Conservation (phyloP, 2,113 vertebrate species). For the Pholis gunnellus region DNA sequence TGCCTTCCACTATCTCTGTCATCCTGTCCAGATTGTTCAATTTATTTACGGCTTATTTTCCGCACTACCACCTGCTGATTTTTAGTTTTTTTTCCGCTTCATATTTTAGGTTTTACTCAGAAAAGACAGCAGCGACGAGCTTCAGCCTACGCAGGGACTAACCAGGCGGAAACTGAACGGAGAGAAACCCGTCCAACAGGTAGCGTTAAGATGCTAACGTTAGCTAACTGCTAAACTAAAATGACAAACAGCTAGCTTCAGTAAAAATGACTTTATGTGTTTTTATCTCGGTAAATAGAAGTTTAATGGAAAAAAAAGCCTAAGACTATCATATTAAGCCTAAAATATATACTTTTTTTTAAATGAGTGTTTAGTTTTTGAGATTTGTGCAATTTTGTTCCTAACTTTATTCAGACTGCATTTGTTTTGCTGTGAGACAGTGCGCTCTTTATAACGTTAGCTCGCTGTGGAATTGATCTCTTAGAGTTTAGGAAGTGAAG, state of each 20-base stretch:
- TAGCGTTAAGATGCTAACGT: conserved; percentile 33
- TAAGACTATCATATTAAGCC: neutral
- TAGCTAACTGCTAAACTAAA: neutral
- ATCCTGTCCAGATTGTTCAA: neutral
- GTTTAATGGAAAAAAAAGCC: neutral
- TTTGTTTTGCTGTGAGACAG: conserved; percentile 29
- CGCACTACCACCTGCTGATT: neutral
- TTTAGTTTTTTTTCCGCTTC: neutral
- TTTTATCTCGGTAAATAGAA: neutral
- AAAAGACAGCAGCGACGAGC: conserved; percentile 68
- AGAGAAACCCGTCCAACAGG: conserved; percentile 67
- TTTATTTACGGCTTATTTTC: neutral
- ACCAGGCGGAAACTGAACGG: conserved; percentile 29
- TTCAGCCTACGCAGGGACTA: conserved; percentile 30
- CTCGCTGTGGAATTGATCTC: conserved; percentile 66
- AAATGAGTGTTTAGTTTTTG: neutral
- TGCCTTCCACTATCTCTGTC: neutral
- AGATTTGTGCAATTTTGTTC: neutral
- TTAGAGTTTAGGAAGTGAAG: conserved; percentile 75
- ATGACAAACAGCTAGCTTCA: neutral
- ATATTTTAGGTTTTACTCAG: conserved; percentile 80
- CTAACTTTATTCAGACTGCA: neutral
- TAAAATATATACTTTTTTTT: neutral
- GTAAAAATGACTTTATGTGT: neutral
- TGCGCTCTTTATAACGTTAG: conserved; percentile 42